Conservation (phyloP, 2,113 vertebrate genomes). For the Gadus macrocephalus region DNA sequence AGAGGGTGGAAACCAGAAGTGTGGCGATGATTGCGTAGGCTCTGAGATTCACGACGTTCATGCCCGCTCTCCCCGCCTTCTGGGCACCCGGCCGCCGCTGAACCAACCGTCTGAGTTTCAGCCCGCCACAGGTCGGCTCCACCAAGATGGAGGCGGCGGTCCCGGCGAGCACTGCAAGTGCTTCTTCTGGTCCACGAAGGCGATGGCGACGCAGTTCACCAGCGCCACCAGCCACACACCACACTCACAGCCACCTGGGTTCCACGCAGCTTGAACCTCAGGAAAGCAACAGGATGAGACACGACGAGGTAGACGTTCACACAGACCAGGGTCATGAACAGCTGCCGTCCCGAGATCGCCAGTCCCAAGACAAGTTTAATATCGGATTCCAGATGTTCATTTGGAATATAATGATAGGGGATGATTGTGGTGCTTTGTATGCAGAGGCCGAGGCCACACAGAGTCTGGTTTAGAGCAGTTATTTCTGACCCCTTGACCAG, state of each 20-base stretch:
- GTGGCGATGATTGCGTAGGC: neutral
- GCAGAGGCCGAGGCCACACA: neutral
- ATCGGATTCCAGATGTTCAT: neutral
- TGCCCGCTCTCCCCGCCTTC: neutral
- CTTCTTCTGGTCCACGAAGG: neutral
- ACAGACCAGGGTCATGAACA: neutral
- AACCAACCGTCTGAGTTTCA: neutral
- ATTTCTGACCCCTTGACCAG: neutral
- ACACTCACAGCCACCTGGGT: neutral
- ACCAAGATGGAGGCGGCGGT: neutral
- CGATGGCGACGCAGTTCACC: neutral
- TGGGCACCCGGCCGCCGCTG: neutral
- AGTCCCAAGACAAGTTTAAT: neutral
- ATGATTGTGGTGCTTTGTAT: neutral
- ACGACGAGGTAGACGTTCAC: neutral
- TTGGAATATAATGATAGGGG: neutral
- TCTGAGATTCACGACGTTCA: neutral
- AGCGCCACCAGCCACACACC: neutral
- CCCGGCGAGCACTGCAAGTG: neutral
- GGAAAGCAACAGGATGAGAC: neutral
- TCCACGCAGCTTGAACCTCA: neutral
- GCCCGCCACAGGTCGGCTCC: neutral
- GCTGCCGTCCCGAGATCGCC: neutral
- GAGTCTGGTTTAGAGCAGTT: neutral
- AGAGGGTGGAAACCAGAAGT: neutral